Conservation (phyloP, 2,888 invertebrate species). For the Megastigmus dorsalis region DNA sequence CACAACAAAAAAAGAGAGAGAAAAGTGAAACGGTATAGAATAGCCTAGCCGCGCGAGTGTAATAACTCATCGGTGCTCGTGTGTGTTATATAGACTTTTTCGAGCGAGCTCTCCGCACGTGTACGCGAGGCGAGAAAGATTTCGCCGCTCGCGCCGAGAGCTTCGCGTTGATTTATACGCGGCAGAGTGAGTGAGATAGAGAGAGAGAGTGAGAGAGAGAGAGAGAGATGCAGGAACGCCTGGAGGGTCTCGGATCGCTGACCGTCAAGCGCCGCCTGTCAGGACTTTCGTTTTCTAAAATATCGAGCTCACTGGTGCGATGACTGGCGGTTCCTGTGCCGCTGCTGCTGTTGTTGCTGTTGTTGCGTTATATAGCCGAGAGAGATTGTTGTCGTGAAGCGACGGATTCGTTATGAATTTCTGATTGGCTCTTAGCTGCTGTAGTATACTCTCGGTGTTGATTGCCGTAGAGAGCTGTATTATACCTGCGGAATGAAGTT, state of each 20-base stretch:
- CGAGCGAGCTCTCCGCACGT: background rate
- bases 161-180: slow-evolving; percentile 12
- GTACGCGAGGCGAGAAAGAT: background rate
- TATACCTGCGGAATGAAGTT: too few relatives aligned
- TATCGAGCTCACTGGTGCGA: background rate
- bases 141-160: too few relatives aligned
- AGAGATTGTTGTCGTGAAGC: too few relatives aligned
- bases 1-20: background rate
- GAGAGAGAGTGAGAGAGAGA: background rate
- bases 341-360: too few relatives aligned
- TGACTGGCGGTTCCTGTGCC: too few relatives aligned
- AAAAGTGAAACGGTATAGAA: background rate
- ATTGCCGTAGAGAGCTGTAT: too few relatives aligned
- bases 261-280: slow-evolving; percentile 45
- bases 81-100: too few relatives aligned
- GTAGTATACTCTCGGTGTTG: too few relatives aligned
- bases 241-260: slow-evolving; percentile 25
- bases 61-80: slow-evolving; percentile 33
- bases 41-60: background rate
- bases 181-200: background rate
- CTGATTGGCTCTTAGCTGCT: too few relatives aligned
- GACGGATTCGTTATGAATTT: too few relatives aligned
- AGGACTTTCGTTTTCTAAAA: slow-evolving; percentile 47
- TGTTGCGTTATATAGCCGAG: too few relatives aligned
- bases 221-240: background rate